Evolutionary conservation across 2,888 invertebrate genomes (phyloP).

Genomic region (Clistopyga incitator): DNA sequence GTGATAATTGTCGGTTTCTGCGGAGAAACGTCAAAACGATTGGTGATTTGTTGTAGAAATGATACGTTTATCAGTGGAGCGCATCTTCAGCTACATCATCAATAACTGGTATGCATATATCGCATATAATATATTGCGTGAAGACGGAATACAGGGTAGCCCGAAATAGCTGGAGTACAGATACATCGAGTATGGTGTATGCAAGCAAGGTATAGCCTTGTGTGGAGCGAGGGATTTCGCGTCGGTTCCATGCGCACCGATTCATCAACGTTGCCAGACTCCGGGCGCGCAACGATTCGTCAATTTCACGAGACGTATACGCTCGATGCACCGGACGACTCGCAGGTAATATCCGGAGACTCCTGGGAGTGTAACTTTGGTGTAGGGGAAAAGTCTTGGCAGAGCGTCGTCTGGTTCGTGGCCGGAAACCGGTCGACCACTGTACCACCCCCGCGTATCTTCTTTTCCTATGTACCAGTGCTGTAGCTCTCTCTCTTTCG

Average conservation of each 20-base stretch:
- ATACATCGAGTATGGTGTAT: conserved; percentile 48
- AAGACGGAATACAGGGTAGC: conserved; percentile 50
- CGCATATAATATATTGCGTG: conserved; percentile 57
- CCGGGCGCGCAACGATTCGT: conserved; percentile 74
- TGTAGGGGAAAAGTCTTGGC: conserved; percentile 59
- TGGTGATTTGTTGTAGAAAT: conserved; percentile 26
- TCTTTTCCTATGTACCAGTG: conserved; percentile 23
- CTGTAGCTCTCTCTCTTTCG: conserved; percentile 18
- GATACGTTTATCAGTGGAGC: too few relatives aligned
- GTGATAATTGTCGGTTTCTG: too few relatives aligned
- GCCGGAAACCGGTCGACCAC: conserved; percentile 61
- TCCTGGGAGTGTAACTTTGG: conserved; percentile 62
- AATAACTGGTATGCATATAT: conserved; percentile 8
- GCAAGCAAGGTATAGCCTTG: conserved; percentile 34
- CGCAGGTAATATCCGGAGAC: conserved; percentile 72
- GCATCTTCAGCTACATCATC: too few relatives aligned
- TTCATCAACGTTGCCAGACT: conserved; percentile 75
- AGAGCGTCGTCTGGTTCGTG: conserved; percentile 39
- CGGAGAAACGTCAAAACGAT: conserved; percentile 34
- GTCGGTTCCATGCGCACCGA: conserved; percentile 64
- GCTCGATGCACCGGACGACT: conserved; percentile 72
- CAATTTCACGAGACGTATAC: conserved; percentile 74
- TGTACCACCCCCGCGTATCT: conserved; percentile 30
- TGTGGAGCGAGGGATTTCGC: conserved; percentile 50
- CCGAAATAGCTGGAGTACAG: conserved; percentile 45